Conservation (phyloP, 1,140 invertebrate species). For the Parapsyche elsis region DNA sequence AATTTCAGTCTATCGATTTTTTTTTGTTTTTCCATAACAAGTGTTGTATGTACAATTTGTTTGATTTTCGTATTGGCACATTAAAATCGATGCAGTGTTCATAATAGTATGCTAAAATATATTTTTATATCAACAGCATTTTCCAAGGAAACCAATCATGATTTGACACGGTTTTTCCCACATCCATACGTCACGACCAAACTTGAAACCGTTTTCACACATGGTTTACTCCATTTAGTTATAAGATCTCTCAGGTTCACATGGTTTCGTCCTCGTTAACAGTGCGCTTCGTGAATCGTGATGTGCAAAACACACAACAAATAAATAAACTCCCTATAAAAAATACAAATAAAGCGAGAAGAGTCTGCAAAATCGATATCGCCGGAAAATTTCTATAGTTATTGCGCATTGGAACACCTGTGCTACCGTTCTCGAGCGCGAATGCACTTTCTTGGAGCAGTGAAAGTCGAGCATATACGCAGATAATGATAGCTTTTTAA, state of each 20-base stretch:
- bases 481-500: constrained; percentile 6
- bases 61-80: too few species aligned
- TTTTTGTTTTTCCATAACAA: too few species aligned
- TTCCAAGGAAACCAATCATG: background rate
- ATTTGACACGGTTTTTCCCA: constrained; percentile 30
- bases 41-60: too few species aligned
- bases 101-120: too few species aligned
- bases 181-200: constrained; percentile 19
- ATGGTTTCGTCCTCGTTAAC: constrained; percentile 20
- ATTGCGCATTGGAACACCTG: background rate
- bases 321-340: background rate
- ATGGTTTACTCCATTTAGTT: background rate
- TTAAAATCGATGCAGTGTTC: too few species aligned
- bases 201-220: constrained; percentile 22
- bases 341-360: background rate
- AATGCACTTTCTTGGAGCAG: constrained; percentile 25
- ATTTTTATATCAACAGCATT: too few species aligned
- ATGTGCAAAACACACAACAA: background rate
- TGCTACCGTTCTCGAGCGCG: constrained; percentile 1
- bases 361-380: background rate
- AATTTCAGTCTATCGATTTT: too few species aligned
- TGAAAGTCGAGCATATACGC: constrained; percentile 16
- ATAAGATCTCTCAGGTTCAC: constrained; percentile 22
- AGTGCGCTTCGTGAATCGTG: constrained; percentile 21
- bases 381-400: background rate